A percentile compares a stretch with the other conserved stretches of the same genome.
Evolutionary conservation across 1,140 invertebrate species (phyloP).

Genomic region (Scaptomyza pallida): DNA sequence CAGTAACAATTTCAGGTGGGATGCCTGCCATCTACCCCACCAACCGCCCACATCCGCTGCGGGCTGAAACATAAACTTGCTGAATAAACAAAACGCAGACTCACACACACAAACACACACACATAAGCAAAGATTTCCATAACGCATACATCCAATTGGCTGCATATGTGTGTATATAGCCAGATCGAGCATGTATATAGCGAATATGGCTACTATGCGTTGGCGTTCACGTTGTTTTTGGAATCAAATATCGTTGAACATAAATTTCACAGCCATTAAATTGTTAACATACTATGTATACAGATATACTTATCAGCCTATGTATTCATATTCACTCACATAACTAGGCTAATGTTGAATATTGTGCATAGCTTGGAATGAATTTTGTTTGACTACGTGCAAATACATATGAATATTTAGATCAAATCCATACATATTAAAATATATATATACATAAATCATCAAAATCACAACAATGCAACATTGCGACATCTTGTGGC

Average conservation of each 20-base stretch:
- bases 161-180: constrained; percentile 7
- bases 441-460: constrained; percentile 4
- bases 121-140: constrained; percentile 48
- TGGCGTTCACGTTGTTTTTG: constrained; percentile 74
- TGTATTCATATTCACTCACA: background rate
- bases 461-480: constrained; percentile 14
- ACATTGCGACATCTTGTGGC: constrained; percentile 16
- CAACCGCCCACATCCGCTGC: constrained; percentile 7
- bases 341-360: constrained; percentile 26
- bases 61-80: constrained; percentile 77
- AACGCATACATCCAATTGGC: constrained; percentile 62
- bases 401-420: constrained; percentile 30
- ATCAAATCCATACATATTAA: constrained; percentile 20
- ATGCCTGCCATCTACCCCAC: constrained; percentile 3
- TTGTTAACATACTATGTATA: constrained; percentile 30
- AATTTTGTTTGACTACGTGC: background rate
- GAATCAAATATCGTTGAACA: constrained; percentile 80
- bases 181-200: constrained; percentile 17
- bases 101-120: constrained; percentile 23
- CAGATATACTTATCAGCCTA: constrained; percentile 42
- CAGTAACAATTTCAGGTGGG: constrained; percentile 58
- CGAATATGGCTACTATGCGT: constrained; percentile 40
- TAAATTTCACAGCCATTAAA: constrained; percentile 78
- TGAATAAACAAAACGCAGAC: constrained; percentile 47
- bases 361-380: constrained; percentile 14